phyloP scores from a whole-genome alignment of 2,113 vertebrate species.

The Grammomys dolichurus region DNA sequence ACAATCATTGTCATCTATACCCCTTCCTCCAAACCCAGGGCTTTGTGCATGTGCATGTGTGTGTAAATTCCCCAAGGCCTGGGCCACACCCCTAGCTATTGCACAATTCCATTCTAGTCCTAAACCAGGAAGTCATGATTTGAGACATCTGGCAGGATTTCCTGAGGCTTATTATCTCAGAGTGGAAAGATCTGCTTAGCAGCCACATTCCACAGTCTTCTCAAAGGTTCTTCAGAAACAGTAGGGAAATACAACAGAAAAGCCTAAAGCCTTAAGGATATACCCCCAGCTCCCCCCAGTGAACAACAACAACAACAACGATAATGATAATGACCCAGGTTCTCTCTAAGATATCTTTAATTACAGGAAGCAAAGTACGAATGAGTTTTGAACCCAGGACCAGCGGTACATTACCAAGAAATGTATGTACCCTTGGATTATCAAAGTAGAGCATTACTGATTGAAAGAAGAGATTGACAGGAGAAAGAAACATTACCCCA shows the following conservation, averaged over 20 bases:
- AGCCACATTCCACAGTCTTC: constrained; percentile 75
- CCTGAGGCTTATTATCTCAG: constrained; percentile 73
- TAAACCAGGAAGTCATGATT: constrained; percentile 75
- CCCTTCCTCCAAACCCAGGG: neutral
- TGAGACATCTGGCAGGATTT: constrained; percentile 79
- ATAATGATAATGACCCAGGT: constrained; percentile 7
- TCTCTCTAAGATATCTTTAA: constrained; percentile 59
- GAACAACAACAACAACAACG: neutral
- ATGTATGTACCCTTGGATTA: neutral
- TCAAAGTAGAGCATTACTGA: constrained; percentile 1
- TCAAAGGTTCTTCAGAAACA: constrained; percentile 78
- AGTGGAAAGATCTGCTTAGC: constrained; percentile 79
- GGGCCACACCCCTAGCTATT: neutral
- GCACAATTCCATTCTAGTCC: constrained; percentile 49
- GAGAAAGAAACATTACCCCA: neutral
- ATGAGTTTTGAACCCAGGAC: neutral
- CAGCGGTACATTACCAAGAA: neutral
- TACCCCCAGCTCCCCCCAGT: fast-evolving
- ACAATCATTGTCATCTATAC: neutral
- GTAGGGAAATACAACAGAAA: constrained; percentile 66
- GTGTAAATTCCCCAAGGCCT: constrained; percentile 53
- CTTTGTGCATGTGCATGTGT: neutral
- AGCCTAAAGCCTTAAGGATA: constrained; percentile 47
- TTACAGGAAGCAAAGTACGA: neutral
- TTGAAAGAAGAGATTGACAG: neutral